These are phyloP conservation scores for Allygus modestus DNA, from an alignment of 2,888 invertebrate species.

Conservation along the genomic window DNA sequence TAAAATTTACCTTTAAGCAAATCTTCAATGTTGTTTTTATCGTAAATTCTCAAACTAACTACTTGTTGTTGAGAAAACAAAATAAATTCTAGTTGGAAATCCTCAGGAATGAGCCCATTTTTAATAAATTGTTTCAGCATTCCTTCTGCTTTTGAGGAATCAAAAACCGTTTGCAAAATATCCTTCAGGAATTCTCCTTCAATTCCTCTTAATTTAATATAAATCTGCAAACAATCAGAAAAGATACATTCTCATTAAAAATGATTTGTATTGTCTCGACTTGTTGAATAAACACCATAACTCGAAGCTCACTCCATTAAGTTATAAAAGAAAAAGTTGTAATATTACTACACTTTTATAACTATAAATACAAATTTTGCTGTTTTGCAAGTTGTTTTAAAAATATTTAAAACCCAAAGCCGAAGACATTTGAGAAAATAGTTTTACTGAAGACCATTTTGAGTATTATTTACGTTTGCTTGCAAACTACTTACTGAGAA, in stretches of 20 bases:
- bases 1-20: conserved; percentile 18
- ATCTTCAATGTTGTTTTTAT: conserved; percentile 1
- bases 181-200: not conserved
- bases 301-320: too few relatives aligned
- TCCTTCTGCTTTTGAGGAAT: not conserved
- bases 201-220: conserved; percentile 2
- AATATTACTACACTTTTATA: too few relatives aligned
- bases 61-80: conserved; percentile 24
- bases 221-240: not conserved
- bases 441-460: too few relatives aligned
- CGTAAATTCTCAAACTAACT: not conserved
- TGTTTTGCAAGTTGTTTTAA: too few relatives aligned
- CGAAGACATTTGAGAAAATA: too few relatives aligned
- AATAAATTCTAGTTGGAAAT: conserved; percentile 6
- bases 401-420: too few relatives aligned
- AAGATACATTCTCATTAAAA: too few relatives aligned
- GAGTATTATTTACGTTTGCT: too few relatives aligned
- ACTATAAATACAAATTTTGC: too few relatives aligned
- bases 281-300: too few relatives aligned
- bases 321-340: too few relatives aligned
- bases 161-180: not conserved
- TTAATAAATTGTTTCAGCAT: not conserved
- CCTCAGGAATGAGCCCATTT: not conserved
- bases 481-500: conserved; percentile 22
- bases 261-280: too few relatives aligned